Conservation (phyloP, 1,140 invertebrate genomes). For the Nixonia krombeini region DNA sequence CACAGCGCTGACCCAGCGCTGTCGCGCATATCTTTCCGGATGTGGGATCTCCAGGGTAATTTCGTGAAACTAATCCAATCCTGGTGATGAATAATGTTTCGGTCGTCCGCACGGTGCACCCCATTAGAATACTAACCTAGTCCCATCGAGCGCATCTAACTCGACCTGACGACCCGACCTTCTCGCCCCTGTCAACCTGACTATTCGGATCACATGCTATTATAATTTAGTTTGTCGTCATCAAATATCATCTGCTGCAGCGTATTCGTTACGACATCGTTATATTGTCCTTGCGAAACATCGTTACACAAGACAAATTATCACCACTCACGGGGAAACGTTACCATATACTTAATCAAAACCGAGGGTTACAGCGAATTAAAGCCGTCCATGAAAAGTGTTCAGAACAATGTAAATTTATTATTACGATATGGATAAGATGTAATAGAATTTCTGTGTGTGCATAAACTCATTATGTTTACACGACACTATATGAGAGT, state of each 20-base stretch:
- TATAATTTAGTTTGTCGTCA: constrained; percentile 38
- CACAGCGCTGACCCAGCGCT: constrained; percentile 33
- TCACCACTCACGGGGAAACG: too few species aligned
- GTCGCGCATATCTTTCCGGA: constrained; percentile 42
- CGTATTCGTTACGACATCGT: constrained; percentile 26
- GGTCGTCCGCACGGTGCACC: constrained; percentile 39
- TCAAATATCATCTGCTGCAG: constrained; percentile 25
- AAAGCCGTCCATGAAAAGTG: too few species aligned
- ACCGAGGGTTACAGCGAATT: too few species aligned
- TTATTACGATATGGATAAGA: too few species aligned
- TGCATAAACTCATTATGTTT: too few species aligned
- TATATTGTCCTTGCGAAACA: constrained; percentile 27
- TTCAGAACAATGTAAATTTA: too few species aligned
- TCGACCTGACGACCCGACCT: constrained; percentile 28
- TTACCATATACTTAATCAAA: too few species aligned
- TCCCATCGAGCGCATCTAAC: constrained; percentile 30
- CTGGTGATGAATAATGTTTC: constrained; percentile 44
- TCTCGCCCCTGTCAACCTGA: constrained; percentile 26
- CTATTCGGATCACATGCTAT: constrained; percentile 36
- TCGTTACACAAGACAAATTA: constrained; percentile 1
- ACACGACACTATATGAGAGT: too few species aligned
- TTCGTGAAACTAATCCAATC: constrained; percentile 50
- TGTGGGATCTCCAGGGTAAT: constrained; percentile 46
- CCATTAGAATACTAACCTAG: constrained; percentile 50
- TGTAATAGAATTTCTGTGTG: too few species aligned